phyloP scores from a whole-genome alignment of 2,797 vertebrate species.

The Peromyscus eremicus region DNA sequence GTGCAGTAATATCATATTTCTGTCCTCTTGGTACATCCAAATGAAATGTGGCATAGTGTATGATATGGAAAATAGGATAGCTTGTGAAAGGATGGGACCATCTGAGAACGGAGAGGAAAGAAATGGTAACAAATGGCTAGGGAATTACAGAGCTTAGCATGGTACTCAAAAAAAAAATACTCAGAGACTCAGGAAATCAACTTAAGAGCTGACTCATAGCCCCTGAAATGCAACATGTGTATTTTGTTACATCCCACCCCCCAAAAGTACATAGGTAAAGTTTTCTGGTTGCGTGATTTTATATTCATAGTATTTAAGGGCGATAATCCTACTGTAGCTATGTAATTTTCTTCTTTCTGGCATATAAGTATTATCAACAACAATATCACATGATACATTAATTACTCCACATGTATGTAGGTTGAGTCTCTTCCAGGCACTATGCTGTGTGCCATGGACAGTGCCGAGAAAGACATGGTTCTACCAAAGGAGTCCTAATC shows the following conservation, averaged over 20 bases:
- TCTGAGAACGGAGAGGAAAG: neutral
- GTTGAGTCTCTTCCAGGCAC: neutral
- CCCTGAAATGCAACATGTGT: neutral
- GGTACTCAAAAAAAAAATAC: neutral
- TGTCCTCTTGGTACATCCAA: neutral
- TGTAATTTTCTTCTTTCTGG: neutral
- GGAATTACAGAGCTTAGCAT: neutral
- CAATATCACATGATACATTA: neutral
- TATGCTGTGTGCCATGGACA: neutral
- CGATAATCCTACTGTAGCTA: neutral
- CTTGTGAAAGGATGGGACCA: neutral
- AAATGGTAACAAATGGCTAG: neutral
- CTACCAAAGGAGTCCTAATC: neutral
- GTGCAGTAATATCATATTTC: neutral
- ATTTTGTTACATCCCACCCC: neutral
- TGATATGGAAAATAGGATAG: neutral
- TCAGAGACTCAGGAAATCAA: neutral
- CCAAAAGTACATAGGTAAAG: neutral
- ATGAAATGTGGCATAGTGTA: neutral
- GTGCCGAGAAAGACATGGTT: neutral
- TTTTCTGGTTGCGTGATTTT: neutral
- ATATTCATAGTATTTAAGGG: neutral
- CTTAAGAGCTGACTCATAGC: neutral
- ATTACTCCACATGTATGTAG: neutral
- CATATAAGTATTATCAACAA: neutral